Conservation (phyloP, 1,140 invertebrate species). For the Drosophila arawakana region DNA sequence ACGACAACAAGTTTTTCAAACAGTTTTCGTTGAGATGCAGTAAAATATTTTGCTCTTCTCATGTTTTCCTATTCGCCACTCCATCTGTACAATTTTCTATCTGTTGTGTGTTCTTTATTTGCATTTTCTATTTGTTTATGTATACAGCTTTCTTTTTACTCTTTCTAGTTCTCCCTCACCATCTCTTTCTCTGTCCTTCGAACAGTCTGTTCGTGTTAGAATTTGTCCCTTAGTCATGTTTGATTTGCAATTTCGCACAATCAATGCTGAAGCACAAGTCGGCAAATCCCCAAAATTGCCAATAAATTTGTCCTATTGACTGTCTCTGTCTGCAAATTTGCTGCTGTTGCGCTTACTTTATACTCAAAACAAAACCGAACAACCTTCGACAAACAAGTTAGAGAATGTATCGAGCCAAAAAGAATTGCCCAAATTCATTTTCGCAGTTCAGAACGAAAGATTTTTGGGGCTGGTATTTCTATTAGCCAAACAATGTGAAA, state of each 20-base stretch:
- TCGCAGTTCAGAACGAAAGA: neutral
- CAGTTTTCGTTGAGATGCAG: conserved; percentile 40
- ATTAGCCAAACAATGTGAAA: conserved; percentile 30
- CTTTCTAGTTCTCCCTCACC: conserved; percentile 9
- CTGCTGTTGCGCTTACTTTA: conserved; percentile 19
- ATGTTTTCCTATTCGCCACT: conserved; percentile 33
- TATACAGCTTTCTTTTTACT: conserved; percentile 12
- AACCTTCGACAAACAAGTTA: neutral
- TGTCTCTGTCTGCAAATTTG: conserved; percentile 42
- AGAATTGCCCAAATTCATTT: conserved; percentile 2
- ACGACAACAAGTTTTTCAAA: conserved; percentile 13
- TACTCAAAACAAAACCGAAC: conserved; percentile 18
- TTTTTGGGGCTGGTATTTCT: neutral
- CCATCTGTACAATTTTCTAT: conserved; percentile 68
- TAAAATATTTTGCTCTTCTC: conserved; percentile 42
- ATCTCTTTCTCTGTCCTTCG: neutral
- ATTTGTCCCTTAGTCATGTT: conserved; percentile 70
- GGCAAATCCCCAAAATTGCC: conserved; percentile 54
- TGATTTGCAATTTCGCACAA: conserved; percentile 80
- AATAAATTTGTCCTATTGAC: conserved; percentile 57
- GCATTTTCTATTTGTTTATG: conserved; percentile 53
- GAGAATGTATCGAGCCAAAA: conserved; percentile 5
- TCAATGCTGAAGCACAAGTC: conserved; percentile 54
- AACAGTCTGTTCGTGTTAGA: neutral
- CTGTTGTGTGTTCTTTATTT: conserved; percentile 63